Base-by-base conservation (phyloP, 2,797 vertebrate species). In the Vultur gryphus region DNA sequence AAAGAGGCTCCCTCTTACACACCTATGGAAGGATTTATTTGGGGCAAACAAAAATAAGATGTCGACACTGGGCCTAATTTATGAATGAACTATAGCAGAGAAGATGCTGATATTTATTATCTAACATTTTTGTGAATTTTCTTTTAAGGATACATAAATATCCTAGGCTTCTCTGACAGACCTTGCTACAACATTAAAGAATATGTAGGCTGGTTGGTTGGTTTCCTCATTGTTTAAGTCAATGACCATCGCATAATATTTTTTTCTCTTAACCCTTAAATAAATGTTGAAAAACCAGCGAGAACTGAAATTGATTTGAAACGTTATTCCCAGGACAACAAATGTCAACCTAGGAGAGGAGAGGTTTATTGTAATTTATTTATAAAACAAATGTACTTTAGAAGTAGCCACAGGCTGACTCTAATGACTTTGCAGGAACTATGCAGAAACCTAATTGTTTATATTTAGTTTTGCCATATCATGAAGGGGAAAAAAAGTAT, bases 401-500 rank as follows among this genome's bases (percentile, higher is more conserved):
- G 9, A 62, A 87, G 73, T 59, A 89, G 57, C 78, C 67, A 85
- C 81, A 59, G 48, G 37, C 78, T 84, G 52, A 80, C 23, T n/a
- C 16, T 67, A 62, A 88, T 43, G 41, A 66, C n/a, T 93, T 55
- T 21, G 29, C n/a, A 82, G 49, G 28, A 94, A 6, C 73, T 62
- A 44, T 4, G 7, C 37, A 57, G 29, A 92, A 90, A 57, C 25
- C 49, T 37, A 48, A 39, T 44, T 44, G n/a, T 61, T 61, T 55
- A 14, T 48, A 41, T 86, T 81, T 55, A 72, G n/a, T 23, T 93
- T 72, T 88, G 43, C 73, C 51, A 24, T 10, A 57, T 51, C 23
- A 26, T 2, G 11, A 75, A 28, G 23, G 23, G 23, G 5, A 17
- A 57, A 41, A 43, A 57, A 9, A 0, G 0, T 39, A 18, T 29